Evolutionary conservation across 2,888 invertebrate species (phyloP).

Genomic region (Aleiodes leptofemur): DNA sequence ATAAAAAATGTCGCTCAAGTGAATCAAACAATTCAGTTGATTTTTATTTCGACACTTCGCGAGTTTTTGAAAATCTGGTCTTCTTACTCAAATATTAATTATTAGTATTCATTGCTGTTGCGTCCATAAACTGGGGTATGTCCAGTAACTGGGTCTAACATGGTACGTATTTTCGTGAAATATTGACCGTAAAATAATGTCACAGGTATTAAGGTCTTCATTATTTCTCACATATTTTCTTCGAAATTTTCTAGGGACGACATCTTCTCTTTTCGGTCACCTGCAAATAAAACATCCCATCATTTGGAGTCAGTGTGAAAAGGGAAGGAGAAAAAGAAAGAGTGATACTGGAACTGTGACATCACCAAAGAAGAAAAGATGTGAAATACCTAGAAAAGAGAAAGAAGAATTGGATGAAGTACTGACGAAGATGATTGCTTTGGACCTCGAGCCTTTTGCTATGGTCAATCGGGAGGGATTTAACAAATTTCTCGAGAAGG

Average conservation of each 20-base stretch:
- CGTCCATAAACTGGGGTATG: no score
- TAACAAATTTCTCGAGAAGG: constrained; percentile 9
- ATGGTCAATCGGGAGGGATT: constrained; percentile 17
- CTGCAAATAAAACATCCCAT: background rate
- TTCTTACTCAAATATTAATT: no score
- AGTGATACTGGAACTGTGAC: background rate
- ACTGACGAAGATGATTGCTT: constrained; percentile 32
- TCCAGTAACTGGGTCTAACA: no score
- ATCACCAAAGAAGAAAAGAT: background rate
- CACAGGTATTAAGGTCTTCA: no score
- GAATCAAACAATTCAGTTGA: no score
- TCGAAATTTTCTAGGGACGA: background rate
- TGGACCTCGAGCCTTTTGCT: constrained; percentile 34
- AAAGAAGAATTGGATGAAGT: constrained; percentile 21
- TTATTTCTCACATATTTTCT: no score
- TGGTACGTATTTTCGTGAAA: no score
- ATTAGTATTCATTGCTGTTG: no score
- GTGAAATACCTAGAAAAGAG: background rate
- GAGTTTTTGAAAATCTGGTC: no score
- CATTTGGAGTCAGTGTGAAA: background rate
- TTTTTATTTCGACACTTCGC: no score
- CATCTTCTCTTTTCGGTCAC: constrained; percentile 18
- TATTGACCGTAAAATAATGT: no score
- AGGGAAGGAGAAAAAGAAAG: background rate
- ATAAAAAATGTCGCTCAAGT: no score